Base-by-base conservation (phyloP, 2,113 vertebrate genomes). In the Chitala chitala region DNA sequence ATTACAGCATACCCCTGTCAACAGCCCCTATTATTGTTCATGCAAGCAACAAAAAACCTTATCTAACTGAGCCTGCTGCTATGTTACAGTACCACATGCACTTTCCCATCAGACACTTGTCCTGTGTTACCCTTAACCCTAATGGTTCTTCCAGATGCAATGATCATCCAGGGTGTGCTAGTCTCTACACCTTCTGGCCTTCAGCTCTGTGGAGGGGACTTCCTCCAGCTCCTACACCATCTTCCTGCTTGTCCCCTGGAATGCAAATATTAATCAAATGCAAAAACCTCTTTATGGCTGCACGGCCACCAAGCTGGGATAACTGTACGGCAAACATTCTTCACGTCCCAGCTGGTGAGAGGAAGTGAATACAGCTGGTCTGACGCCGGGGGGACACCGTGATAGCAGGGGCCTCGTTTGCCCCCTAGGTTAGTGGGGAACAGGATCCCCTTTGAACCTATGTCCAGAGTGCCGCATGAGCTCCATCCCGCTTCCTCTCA, bases 261-360 rank as follows among this genome's bases (percentile, higher is more conserved):
- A 89, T 88, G 82, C 85, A 90, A 90, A 91, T 86, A 90, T 87
- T 87, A 88, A 90, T 88, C 81, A 86, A 82, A 87, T 76, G 65
- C 86, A 89, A 86, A 80, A 40, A 74, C 79, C 15, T 55, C 53
- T 74, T 78, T 84, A 84, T 65, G 86, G 81, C 83, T 82, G 77
- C 7, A 70, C 56, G 75, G 76, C 83, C 64, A 42, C 74, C 38
- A 59, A 64, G 77, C 38, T 24, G 42, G 69, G 63, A 59, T 38
- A 38, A n/a, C 29, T 1, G 17, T n/a, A 53, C 22, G n/a, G 38
- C 50, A 55, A 55, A 68, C 61, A 68, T 66, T 66, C 59, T 65
- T 53, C 40, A 50, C 8, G 33, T 38, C n/a, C 58, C 31, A 8
- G 22, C 58, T 15, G 50, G 48, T 31, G 29, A 38, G 31, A 55